Evolutionary conservation across 2,113 vertebrate species (phyloP).

Genomic region (Macrotis lagotis): DNA sequence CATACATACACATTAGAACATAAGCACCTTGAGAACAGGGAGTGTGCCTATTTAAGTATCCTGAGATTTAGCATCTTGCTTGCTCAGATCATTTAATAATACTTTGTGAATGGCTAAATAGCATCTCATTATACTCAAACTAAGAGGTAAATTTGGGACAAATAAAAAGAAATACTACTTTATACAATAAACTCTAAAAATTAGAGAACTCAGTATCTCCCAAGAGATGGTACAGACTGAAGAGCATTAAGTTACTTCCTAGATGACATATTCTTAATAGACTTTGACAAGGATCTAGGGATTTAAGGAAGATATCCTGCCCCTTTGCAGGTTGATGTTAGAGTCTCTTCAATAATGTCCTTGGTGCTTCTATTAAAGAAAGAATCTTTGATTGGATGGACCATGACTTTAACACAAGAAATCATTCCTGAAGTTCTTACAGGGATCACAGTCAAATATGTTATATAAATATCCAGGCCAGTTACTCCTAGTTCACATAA

Average conservation of each 20-base stretch:
- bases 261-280: not conserved
- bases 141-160: not conserved
- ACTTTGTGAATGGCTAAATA: not conserved
- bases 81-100: not conserved
- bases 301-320: slow-evolving; percentile 4
- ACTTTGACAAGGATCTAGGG: not conserved
- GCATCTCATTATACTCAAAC: not conserved
- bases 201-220: not conserved
- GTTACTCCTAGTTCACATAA: not conserved
- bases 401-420: not conserved
- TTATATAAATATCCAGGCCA: not conserved
- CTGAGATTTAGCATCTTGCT: not conserved
- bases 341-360: not conserved
- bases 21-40: not conserved
- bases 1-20: not conserved
- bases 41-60: not conserved
- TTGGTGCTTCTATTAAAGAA: not conserved
- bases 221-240: not conserved
- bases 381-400: not conserved
- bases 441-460: not conserved
- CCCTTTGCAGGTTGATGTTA: not conserved
- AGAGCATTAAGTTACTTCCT: not conserved
- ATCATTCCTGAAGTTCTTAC: not conserved
- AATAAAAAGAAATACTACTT: not conserved
- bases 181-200: not conserved